These are phyloP conservation scores for Hedya salicella DNA, from an alignment of 2,888 invertebrate species.

Conservation along the genomic window DNA sequence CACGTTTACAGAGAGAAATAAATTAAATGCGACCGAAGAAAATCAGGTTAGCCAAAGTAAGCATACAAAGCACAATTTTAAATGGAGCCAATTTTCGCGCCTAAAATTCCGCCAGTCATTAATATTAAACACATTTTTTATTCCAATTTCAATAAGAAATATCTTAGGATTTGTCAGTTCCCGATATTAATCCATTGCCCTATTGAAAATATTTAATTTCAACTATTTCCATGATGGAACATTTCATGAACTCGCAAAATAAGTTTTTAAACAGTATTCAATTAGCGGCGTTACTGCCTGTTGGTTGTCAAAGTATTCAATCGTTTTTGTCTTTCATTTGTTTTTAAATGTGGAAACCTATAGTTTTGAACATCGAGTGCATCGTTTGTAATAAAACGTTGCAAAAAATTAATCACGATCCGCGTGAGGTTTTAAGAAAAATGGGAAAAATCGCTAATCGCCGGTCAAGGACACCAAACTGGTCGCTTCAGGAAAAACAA, in stretches of 20 bases:
- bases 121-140: no score
- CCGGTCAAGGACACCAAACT: constrained; percentile 76
- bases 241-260: constrained; percentile 51
- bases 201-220: constrained; percentile 50
- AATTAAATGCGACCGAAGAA: background rate
- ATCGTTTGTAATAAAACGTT: constrained; percentile 83
- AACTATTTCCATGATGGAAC: constrained; percentile 51
- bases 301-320: constrained; percentile 62
- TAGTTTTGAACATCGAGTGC: constrained; percentile 81
- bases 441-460: constrained; percentile 75
- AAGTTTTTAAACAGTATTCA: constrained; percentile 57
- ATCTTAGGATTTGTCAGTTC: background rate
- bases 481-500: constrained; percentile 79
- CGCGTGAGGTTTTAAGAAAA: constrained; percentile 58
- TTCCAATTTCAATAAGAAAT: background rate
- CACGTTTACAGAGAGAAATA: background rate
- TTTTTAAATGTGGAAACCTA: constrained; percentile 80
- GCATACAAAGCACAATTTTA: background rate
- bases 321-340: constrained; percentile 63
- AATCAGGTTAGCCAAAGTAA: background rate
- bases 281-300: constrained; percentile 54
- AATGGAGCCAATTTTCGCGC: constrained; percentile 17
- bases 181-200: constrained; percentile 46
- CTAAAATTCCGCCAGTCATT: constrained; percentile 5
- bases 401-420: constrained; percentile 77